These are phyloP conservation scores for Gonatopus flavifemur DNA, from an alignment of 1,140 invertebrate genomes.

Conservation along the genomic window DNA sequence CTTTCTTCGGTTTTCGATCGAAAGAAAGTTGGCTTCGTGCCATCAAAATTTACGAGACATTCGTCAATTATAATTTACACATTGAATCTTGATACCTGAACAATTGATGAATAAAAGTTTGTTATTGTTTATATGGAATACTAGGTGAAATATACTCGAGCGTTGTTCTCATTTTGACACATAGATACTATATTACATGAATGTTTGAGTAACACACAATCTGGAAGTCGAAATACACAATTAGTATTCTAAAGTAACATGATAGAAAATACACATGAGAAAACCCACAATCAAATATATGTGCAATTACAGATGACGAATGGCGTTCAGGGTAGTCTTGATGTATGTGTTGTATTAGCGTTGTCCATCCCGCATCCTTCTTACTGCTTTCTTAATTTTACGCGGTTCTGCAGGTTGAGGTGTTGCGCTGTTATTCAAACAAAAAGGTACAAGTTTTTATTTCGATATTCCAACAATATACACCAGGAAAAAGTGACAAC, in stretches of 20 bases:
- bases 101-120: too few relatives aligned
- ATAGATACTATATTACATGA: slow-evolving; percentile 44
- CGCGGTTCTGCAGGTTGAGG: slow-evolving; percentile 30
- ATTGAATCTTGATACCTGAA: too few relatives aligned
- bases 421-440: slow-evolving; percentile 27
- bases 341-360: slow-evolving; percentile 16
- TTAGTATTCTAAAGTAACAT: too few relatives aligned
- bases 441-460: too few relatives aligned
- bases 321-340: slow-evolving; percentile 19
- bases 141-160: slow-evolving; percentile 40
- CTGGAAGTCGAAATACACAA: too few relatives aligned
- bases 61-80: too few relatives aligned
- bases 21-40: slow-evolving; percentile 39
- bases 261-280: slow-evolving; percentile 27
- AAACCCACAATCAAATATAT: slow-evolving; percentile 20
- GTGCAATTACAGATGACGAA: slow-evolving; percentile 16
- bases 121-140: slow-evolving; percentile 39
- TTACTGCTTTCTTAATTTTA: slow-evolving; percentile 52
- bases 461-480: slow-evolving; percentile 1
- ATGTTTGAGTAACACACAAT: too few relatives aligned
- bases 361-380: slow-evolving; percentile 43
- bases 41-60: too few relatives aligned
- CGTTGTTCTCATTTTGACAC: too few relatives aligned
- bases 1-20: too few relatives aligned
- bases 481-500: not conserved